Evolutionary conservation across 1,140 invertebrate species (phyloP), one percentile per base, ranked within the genome.

Genomic region (Lasioglossum baleicum): DNA sequence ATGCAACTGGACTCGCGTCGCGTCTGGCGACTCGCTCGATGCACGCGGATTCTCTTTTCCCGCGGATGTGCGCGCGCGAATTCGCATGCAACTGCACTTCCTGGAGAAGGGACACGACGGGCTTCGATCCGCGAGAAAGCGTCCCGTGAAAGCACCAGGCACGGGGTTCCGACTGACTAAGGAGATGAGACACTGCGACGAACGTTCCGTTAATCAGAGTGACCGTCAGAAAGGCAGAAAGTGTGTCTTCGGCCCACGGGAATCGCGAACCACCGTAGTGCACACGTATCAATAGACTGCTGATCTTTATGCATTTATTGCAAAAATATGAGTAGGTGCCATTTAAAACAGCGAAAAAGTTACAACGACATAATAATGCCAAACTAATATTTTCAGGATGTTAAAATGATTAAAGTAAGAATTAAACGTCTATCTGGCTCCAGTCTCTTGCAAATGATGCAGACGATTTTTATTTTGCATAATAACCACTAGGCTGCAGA

Each of bases 91-190:
- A 26, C 11, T 7, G 31, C 61, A 40, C 56, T 77, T 77, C 67
- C 67, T 71, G 58, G 53, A 53, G 67, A 70, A 61, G 42, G 56
- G n/a, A 7, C 20, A 7, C 6, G 26, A 3, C 22, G n/a, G 2
- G 10, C 22, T 13, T 35, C 48, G 63, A 75, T 75, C 22, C 13
- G 26, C 56, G 66, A 77, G 75, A 77, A 77, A 77, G 75, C 67
- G 56, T 61, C 26, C 48, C 58, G 67, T 63, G 75, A 77, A 71
- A 77, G 67, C 58, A 51, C n/a, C 7, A 1, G 13, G n/a, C 20
- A 35, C 7, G 31, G 22, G 31, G 61, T 64, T 64, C 31, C 31
- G 61, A 3, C 11, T 35, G 13, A 35, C 31, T 35, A n/a, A 42
- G 61, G 35, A 69, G 58, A 71, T 15, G 56, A 61, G 67, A 26